phyloP scores from a whole-genome alignment of 2,888 invertebrate genomes.

The Halictus quadricinctus region DNA sequence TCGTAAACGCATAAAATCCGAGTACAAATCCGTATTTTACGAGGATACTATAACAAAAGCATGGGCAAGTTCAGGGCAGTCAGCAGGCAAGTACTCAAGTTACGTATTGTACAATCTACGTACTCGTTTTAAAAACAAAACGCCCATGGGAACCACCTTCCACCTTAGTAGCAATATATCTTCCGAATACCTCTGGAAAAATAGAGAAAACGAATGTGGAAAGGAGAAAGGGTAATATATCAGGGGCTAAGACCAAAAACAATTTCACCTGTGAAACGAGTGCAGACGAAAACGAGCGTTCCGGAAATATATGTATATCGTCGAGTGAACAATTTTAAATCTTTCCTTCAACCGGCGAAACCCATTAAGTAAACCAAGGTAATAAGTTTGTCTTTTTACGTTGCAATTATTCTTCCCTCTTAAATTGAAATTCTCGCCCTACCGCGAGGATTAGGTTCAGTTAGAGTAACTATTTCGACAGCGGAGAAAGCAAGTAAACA shows the following conservation, averaged over 20 bases:
- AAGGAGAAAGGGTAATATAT: conserved; percentile 47
- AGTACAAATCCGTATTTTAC: neutral
- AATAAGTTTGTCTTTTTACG: neutral
- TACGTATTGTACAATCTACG: conserved; percentile 24
- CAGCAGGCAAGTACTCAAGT: conserved; percentile 18
- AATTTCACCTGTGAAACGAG: conserved; percentile 40
- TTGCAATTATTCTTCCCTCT: neutral
- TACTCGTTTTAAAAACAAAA: conserved; percentile 35
- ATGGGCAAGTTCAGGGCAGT: neutral
- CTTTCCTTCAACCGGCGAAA: neutral
- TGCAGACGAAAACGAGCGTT: conserved; percentile 22
- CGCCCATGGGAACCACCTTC: conserved; percentile 22
- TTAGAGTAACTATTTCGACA: neutral
- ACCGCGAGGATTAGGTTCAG: neutral
- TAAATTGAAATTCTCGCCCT: neutral
- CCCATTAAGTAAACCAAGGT: neutral
- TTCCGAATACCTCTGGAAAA: conserved; percentile 38
- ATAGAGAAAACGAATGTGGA: conserved; percentile 12
- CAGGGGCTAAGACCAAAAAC: conserved; percentile 46
- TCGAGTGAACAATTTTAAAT: neutral
- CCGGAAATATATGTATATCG: conserved; percentile 1
- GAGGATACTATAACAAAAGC: neutral
- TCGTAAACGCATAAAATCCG: neutral
- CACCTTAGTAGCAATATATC: conserved; percentile 33
- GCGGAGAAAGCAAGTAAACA: neutral